A percentile compares a stretch with the other conserved stretches of the same genome.
Evolutionary conservation across 2,888 invertebrate genomes (phyloP).

Genomic region (Orgyia antiqua): DNA sequence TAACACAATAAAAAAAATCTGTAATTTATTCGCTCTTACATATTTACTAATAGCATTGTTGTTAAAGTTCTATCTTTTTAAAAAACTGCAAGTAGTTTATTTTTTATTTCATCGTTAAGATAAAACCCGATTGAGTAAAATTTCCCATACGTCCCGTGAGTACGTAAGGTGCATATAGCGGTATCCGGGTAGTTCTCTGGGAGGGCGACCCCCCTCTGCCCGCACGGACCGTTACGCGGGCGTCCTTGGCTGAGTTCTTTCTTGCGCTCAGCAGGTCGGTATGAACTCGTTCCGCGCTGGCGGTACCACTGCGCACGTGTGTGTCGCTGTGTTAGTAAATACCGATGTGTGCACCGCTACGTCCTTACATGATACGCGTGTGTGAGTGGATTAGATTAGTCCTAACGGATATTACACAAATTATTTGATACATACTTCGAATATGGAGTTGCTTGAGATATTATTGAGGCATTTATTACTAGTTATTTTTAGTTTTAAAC

Average conservation of each 20-base stretch:
- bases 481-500: constrained; percentile 16
- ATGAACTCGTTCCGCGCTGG: constrained; percentile 68
- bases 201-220: constrained; percentile 16
- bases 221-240: constrained; percentile 66
- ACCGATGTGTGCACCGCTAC: constrained; percentile 29
- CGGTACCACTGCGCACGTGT: constrained; percentile 58
- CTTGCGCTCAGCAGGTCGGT: constrained; percentile 68
- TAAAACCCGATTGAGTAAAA: too few relatives aligned
- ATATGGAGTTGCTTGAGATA: constrained; percentile 33
- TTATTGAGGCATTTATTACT: constrained; percentile 12
- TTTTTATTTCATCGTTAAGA: too few relatives aligned
- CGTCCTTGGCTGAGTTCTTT: constrained; percentile 79
- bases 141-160: constrained; percentile 24
- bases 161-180: constrained; percentile 31
- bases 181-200: constrained; percentile 21
- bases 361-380: too few relatives aligned
- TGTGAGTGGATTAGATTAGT: constrained; percentile 62
- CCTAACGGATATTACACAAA: constrained; percentile 76
- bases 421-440: constrained; percentile 58
- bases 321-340: constrained; percentile 34
- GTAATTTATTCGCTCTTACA: too few relatives aligned
- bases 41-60: too few relatives aligned
- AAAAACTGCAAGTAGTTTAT: too few relatives aligned
- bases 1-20: too few relatives aligned
- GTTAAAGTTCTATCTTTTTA: too few relatives aligned